phyloP scores from a whole-genome alignment of 2,797 vertebrate species.

The Myotis vivesi region DNA sequence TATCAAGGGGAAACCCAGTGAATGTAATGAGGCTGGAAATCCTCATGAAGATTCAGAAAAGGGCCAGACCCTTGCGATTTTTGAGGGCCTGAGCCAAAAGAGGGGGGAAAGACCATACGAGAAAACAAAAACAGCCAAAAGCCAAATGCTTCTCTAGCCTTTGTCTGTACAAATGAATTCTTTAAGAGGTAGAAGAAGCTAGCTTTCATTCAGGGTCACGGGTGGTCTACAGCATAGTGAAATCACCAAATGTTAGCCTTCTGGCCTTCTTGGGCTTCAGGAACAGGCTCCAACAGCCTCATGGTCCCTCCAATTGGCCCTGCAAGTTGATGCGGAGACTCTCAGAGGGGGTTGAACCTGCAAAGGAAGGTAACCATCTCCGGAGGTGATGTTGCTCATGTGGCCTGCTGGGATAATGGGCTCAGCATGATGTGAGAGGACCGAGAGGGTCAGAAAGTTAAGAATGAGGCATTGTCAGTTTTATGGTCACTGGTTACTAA shows the following conservation, averaged over 20 bases:
- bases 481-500: neutral
- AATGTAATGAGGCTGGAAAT: neutral
- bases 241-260: neutral
- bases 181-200: neutral
- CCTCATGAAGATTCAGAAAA: neutral
- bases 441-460: neutral
- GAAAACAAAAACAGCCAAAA: neutral
- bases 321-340: neutral
- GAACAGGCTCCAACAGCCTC: neutral
- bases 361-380: neutral
- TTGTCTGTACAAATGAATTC: neutral
- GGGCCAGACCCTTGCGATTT: neutral
- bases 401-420: neutral
- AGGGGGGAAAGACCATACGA: accelerated
- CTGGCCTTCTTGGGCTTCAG: neutral
- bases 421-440: neutral
- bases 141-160: neutral
- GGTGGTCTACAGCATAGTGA: neutral
- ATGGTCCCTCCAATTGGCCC: neutral
- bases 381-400: neutral
- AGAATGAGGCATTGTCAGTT: neutral
- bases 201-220: neutral
- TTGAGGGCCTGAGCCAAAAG: neutral
- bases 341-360: neutral
- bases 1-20: neutral